Base-by-base conservation (phyloP, 2,888 invertebrate genomes). In the Drosophila kuntzei region DNA sequence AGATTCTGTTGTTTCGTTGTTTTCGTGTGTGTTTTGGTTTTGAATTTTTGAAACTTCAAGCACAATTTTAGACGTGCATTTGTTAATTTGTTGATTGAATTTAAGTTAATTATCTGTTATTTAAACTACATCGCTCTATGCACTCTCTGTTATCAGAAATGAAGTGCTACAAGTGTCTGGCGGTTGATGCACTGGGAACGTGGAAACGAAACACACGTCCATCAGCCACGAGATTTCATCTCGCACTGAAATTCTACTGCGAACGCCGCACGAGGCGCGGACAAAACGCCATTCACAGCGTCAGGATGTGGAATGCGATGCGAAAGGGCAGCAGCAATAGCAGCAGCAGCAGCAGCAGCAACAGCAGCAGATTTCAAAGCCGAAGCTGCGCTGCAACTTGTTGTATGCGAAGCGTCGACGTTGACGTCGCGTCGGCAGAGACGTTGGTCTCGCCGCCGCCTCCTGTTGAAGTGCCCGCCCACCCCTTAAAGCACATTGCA, bases 191-290 rank as follows among this genome's bases (percentile, higher is more conserved):
- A 69, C 74, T 74, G 64, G 53, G 70, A 76, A 69, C 69, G 80
- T 83, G 79, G 73, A 69, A 77, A 67, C 66, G 73, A 79, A 89
- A 88, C 86, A 76, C 90, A 92, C 92, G 91, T 91, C 92, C 91
- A 92, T 89, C 92, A 91, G 91, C 92, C 89, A 92, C 91, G 92
- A 92, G 92, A 92, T 91, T 91, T 91, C 90, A 90, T 91, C 92
- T 92, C 92, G 92, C 91, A 92, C 92, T 92, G 91, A 92, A 90
- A 60, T 51, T 57, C 39, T 53, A 54, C 64, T 78, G 74, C 77
- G 76, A 74, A 64, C 71, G 80, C 80, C 86, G 89, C 88, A 83
- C 87, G 80, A 80, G 82, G 79, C 82, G 80, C 73, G 70, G 62
- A 71, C 86, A 72, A 64, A 75, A 71, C 73, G 71, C 67, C 64